Base-by-base conservation (phyloP, 2,113 vertebrate species). In the Patagioenas fasciata region DNA sequence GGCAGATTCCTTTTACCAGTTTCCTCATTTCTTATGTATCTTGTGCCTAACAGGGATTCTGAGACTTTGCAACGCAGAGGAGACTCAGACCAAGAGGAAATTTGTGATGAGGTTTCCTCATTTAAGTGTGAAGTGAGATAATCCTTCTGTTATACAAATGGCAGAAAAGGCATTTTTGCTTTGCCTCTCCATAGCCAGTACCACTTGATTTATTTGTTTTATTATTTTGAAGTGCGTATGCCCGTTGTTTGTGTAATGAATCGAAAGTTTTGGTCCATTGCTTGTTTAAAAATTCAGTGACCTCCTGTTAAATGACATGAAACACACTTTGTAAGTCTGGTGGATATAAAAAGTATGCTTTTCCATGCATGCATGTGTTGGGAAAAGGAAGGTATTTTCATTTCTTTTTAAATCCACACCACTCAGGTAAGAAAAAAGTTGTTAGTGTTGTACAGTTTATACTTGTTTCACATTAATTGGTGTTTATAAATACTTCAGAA, bases 401-500 rank as follows among this genome's bases (percentile, higher is more conserved):
- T 69, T 62, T 85, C 32, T 74, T 93, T 93, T 93, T 48, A 84
- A 92, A 73, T 82, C 42, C 0, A 0, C 42, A 51, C 51, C 67
- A 54, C 31, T 90, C 73, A 53, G 71, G 85, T 94, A 91, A 62
- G 75, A 82, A 73, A 77, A 66, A 66, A 84, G 19, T 50, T 7
- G 0, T 13, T 70, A 82, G 62, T 75, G 51, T 69, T 78, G 13
- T 72, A 73, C 81, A 53, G 23, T 74, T 94, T 88, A n/a, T 79
- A 36, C 53, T 82, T 67, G 74, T 90, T 91, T 95, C 84, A 56
- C 69, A 75, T 95, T 88, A 96, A 93, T 90, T 86, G 70, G 34
- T 96, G 71, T 96, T 91, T 95, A 83, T 93, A 94, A 97, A 92
- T 96, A 93, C 73, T 95, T 74, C 69, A 95, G 26, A 95, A 93